Conservation (phyloP, 2,888 invertebrate genomes). For the Mantis religiosa region DNA sequence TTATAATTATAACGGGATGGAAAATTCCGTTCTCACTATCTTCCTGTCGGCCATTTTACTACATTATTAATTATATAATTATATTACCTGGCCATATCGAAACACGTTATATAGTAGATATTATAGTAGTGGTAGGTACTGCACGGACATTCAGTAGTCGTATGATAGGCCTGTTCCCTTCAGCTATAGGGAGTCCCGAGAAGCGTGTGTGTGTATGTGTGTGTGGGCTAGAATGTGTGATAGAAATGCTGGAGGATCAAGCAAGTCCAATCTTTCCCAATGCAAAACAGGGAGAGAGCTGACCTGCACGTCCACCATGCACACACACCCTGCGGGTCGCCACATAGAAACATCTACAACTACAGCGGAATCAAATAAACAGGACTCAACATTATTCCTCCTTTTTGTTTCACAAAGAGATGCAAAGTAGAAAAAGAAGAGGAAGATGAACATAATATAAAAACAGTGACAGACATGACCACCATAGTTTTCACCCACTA, state of each 20-base stretch:
- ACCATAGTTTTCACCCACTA: background rate
- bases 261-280: background rate
- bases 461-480: background rate
- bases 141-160: slow-evolving; percentile 4
- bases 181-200: background rate
- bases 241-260: background rate
- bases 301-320: background rate
- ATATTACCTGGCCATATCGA: background rate
- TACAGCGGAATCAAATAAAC: background rate
- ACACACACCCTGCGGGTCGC: background rate
- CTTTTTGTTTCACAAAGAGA: background rate
- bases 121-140: slow-evolving; percentile 1
- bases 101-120: slow-evolving; percentile 10
- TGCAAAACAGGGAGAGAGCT: background rate
- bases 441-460: background rate
- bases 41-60: slow-evolving; percentile 29
- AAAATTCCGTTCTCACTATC: slow-evolving; percentile 63
- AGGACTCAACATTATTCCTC: background rate
- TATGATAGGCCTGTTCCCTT: slow-evolving; percentile 8
- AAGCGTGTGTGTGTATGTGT: background rate
- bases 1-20: slow-evolving; percentile 58
- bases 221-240: background rate
- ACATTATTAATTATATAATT: slow-evolving; percentile 17
- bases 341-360: background rate
- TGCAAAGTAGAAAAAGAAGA: background rate